Base-by-base conservation (phyloP, 2,113 vertebrate genomes). In the Eulemur macaco region DNA sequence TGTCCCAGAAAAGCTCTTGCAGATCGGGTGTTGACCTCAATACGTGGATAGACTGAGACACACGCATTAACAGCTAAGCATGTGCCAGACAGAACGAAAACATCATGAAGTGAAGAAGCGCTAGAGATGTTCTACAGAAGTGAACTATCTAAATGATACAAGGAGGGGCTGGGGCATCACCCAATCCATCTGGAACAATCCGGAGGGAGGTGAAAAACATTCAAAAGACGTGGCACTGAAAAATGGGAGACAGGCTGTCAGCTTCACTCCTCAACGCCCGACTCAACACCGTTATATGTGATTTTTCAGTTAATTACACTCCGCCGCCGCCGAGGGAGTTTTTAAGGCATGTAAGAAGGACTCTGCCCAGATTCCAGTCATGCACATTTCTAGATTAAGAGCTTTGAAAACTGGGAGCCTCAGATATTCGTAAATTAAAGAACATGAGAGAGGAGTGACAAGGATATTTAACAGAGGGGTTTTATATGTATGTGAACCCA, bases 251-350 rank as follows among this genome's bases (percentile, higher is more conserved):
- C 10, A 27, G 3, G 1, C 4, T 20, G 20, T 17, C 54, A 3
- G 18, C 14, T 20, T 10, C 47, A 2, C 6, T 17, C 1, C 0
- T 42, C 64, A 8, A 0, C 0, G 0, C 47, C 47, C 0, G 1
- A 13, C 8, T 27, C 25, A 0, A 3, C 0, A 18, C 23, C 10
- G 5, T 64, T 25, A 9, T 5, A 5, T 1, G 3, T 1, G 34
- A 14, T 90, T 60, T 91, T 58, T 66, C 82, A 96, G 47, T 29
- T 74, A 39, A 60, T 86, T 74, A 60, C 45, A 4, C 64, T 31
- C 31, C 6, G 3, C 25, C 4, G 4, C 25, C 4, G 0, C 56
- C 14, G 0, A 39, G 63, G 64, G 86, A 86, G 25, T 5, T 25
- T 15, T 54, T 3, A 23, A 64, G n/a, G 52, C 31, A 0, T 2